A percentile compares a stretch with the other conserved stretches of the same genome.
Evolutionary conservation across 2,888 invertebrate species (phyloP).

Genomic region (Megastigmus dorsalis): DNA sequence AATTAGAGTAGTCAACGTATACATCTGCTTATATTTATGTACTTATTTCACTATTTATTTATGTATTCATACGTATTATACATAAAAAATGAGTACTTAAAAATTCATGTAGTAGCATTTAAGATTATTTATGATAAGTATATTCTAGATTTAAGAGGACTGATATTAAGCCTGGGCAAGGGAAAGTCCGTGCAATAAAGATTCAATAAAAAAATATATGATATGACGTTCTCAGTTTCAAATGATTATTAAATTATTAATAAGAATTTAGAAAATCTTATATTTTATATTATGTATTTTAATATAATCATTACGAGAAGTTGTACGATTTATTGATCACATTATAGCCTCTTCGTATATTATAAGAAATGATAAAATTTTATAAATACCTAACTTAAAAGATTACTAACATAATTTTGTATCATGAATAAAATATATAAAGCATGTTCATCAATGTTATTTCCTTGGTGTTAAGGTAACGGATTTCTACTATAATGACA

Average conservation of each 20-base stretch:
- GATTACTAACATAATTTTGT: constrained; percentile 21
- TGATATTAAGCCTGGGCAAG: constrained; percentile 13
- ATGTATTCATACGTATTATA: not conserved
- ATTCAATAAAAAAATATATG: not conserved
- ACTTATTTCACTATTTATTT: constrained; percentile 20
- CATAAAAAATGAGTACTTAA: no score
- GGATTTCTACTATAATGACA: not conserved
- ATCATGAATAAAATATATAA: constrained; percentile 36
- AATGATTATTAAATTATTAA: not conserved
- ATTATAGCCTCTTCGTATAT: not conserved
- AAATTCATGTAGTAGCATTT: no score
- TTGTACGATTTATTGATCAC: not conserved
- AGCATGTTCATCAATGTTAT: constrained; percentile 12
- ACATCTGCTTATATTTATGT: constrained; percentile 1
- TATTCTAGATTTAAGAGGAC: not conserved
- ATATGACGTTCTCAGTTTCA: not conserved
- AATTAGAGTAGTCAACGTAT: not conserved
- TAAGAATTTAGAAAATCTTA: not conserved
- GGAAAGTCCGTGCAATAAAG: constrained; percentile 14
- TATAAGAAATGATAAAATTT: not conserved
- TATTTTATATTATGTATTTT: not conserved
- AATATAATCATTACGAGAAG: not conserved
- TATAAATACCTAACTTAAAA: constrained; percentile 13
- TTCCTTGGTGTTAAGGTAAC: not conserved
- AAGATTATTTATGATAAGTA: not conserved